Evolutionary conservation across 2,888 invertebrate genomes (phyloP), one percentile per base, ranked within the genome.

Genomic region (Stictocephala bisonia): DNA sequence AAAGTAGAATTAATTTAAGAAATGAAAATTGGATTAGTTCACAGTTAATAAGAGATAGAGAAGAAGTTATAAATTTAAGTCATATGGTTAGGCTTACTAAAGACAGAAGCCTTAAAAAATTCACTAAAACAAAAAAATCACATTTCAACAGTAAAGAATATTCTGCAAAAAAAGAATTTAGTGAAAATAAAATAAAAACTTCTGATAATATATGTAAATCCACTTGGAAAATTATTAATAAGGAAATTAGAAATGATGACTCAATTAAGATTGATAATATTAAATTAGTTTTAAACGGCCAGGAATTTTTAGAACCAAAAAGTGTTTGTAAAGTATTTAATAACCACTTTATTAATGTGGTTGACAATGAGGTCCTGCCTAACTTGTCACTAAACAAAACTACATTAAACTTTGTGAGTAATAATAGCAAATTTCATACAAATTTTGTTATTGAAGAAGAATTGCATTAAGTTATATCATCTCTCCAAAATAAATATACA

Each of bases 161-260:
- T n/a, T n/a, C 44, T 15, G 18, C 44, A 44, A 3, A 44, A 44
- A 44, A 44, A 44, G 44, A 44, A 18, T 11, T 15, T 44, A 44
- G n/a, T 44, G 44, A 44, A 11, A 44, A 44, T 44, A 44, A 44
- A 44, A 44, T 44, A 15, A 44, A 44, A 15, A 44, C 35, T 35
- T n/a, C n/a, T n/a, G n/a, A n/a, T n/a, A n/a, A n/a, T n/a, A n/a
- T n/a, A n/a, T n/a, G n/a, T n/a, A 35, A 35, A 35, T 35, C 35
- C 11, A 35, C 35, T 11, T 35, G 35, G 35, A 35, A 35, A 35
- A 44, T 44, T 15, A 44, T 13, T 13, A 44, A 44, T 3, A 44
- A 44, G 44, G 44, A 44, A 11, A 44, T 44, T 44, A 44, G 44
- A 44, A 44, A 44, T 44, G 13, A 44, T 44, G 13, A 44, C 3